Base-by-base conservation (phyloP, 2,797 vertebrate genomes). In the Yasuhikotakia modesta region DNA sequence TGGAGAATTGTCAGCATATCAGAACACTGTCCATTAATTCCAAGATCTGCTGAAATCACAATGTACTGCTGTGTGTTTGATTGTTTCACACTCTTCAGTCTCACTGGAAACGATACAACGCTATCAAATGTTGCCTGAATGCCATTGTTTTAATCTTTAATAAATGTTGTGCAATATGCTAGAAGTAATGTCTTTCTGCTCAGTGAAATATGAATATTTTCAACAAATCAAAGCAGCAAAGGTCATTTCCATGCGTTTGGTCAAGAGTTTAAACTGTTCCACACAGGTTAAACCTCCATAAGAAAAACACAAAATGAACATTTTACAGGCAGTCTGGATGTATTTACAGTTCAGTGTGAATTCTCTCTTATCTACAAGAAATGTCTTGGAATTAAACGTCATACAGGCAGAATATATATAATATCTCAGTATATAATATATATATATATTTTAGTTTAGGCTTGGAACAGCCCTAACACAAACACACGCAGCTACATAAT, bases 81-180 rank as follows among this genome's bases (percentile, higher is more conserved):
- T n/a, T n/a, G n/a, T n/a, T n/a, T n/a, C n/a, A n/a, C n/a, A n/a
- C n/a, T n/a, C n/a, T n/a, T n/a, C n/a, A n/a, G n/a, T n/a, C n/a
- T n/a, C n/a, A n/a, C n/a, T n/a, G n/a, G n/a, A n/a, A n/a, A n/a
- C n/a, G n/a, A n/a, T n/a, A n/a, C n/a, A n/a, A n/a, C n/a, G n/a
- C n/a, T n/a, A n/a, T n/a, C n/a, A n/a, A n/a, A n/a, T 19, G 52
- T 70, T 63, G 60, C 58, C 58, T 67, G 11, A 16, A 71, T 71
- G 43, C 69, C 68, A 58, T 73, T 73, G 52, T 67, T 69, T 80
- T 70, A 22, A 19, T 8, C 52, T 73, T 74, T 65, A 74, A 70
- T 73, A 65, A 43, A 35, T 45, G 17, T 69, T 63, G 43, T 45
- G 70, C 65, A 22, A 50, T 24, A 61, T 52, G 32, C 21, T 24